A percentile compares a stretch with the other conserved stretches of the same genome.
These are phyloP conservation scores for Drosophila pseudotalamancana DNA, from an alignment of 2,888 invertebrate species.

Conservation along the genomic window DNA sequence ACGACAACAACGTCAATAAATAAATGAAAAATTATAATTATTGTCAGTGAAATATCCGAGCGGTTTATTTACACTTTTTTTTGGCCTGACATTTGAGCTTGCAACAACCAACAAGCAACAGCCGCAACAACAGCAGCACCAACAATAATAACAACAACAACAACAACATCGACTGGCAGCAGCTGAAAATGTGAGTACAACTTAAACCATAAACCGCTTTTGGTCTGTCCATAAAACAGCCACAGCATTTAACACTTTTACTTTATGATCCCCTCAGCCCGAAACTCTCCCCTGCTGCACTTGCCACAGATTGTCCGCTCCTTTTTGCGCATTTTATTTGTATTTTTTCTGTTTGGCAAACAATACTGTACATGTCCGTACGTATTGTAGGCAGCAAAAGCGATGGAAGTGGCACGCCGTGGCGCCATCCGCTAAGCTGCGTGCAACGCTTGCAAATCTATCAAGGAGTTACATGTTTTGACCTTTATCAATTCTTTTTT, in stretches of 20 bases:
- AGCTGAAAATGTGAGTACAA: slow-evolving; percentile 45
- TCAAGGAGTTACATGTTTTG: slow-evolving; percentile 21
- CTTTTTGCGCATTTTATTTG: neutral
- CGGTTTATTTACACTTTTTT: slow-evolving; percentile 33
- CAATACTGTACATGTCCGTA: slow-evolving; percentile 49
- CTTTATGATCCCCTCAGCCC: too few relatives aligned
- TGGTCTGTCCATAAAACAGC: slow-evolving; percentile 23
- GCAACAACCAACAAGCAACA: slow-evolving; percentile 50
- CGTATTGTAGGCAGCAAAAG: slow-evolving; percentile 14
- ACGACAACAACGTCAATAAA: slow-evolving; percentile 15
- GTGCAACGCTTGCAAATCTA: slow-evolving; percentile 12
- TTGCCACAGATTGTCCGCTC: neutral
- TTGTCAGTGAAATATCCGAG: slow-evolving; percentile 41
- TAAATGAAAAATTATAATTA: slow-evolving; percentile 11
- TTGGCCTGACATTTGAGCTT: slow-evolving; percentile 45
- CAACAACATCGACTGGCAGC: slow-evolving; percentile 10
- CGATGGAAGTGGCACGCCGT: slow-evolving; percentile 11
- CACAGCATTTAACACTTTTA: slow-evolving; percentile 44
- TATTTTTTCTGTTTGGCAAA: slow-evolving; percentile 3
- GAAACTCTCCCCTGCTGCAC: too few relatives aligned
- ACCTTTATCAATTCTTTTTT: slow-evolving; percentile 46
- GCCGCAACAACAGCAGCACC: slow-evolving; percentile 5
- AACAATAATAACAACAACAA: slow-evolving; percentile 12
- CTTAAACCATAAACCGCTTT: slow-evolving; percentile 42
- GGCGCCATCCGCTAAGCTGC: neutral